phyloP scores from a whole-genome alignment of 2,113 vertebrate genomes.

The Rhinoptilus africanus region DNA sequence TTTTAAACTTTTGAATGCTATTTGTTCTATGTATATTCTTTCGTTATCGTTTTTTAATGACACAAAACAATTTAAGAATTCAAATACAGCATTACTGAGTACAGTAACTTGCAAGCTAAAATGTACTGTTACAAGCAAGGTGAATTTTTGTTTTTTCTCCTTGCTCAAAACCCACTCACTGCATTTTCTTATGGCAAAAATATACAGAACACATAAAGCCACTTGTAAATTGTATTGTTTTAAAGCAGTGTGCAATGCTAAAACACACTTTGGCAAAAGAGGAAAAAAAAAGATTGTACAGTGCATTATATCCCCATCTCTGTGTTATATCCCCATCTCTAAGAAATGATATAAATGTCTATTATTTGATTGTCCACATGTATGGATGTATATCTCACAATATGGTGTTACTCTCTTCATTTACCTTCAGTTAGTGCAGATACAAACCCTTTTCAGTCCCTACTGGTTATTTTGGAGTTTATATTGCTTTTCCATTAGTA shows the following conservation, averaged over 20 bases:
- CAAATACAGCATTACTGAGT: slow-evolving; percentile 69
- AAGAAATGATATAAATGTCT: slow-evolving; percentile 42
- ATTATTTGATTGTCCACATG: slow-evolving; percentile 68
- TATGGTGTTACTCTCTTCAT: not conserved
- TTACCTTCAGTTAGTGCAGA: slow-evolving; percentile 60
- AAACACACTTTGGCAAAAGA: slow-evolving; percentile 76
- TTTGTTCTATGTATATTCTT: slow-evolving; percentile 79
- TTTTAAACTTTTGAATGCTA: slow-evolving; percentile 70
- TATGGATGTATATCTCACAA: slow-evolving; percentile 34
- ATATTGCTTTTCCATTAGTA: slow-evolving; percentile 74
- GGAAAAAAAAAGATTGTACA: slow-evolving; percentile 71
- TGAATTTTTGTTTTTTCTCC: slow-evolving; percentile 68
- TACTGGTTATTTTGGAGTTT: slow-evolving; percentile 61
- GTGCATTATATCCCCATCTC: slow-evolving; percentile 76
- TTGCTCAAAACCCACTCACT: slow-evolving; percentile 74
- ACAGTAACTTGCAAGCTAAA: slow-evolving; percentile 84
- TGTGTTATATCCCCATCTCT: slow-evolving; percentile 74
- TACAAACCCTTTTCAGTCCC: slow-evolving; percentile 65
- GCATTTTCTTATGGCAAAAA: slow-evolving; percentile 77
- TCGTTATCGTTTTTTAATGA: slow-evolving; percentile 53
- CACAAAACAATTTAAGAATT: slow-evolving; percentile 69
- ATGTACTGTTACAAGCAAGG: slow-evolving; percentile 76
- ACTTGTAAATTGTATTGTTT: slow-evolving; percentile 68
- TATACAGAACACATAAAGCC: slow-evolving; percentile 70
- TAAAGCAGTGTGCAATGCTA: slow-evolving; percentile 67